Base-by-base conservation (phyloP, 2,888 invertebrate genomes). In the Pollenia labialis region DNA sequence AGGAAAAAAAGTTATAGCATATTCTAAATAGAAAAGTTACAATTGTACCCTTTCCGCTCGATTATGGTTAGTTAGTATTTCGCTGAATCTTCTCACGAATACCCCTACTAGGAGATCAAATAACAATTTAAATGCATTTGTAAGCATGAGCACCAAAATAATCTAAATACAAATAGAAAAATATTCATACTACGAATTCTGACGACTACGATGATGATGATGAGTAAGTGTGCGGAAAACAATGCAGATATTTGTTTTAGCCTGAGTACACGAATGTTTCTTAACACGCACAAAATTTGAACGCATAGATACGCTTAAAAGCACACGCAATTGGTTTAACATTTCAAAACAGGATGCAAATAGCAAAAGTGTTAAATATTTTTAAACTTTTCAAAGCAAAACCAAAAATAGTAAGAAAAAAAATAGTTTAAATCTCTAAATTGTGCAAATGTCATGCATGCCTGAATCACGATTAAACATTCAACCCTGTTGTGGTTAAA, bases 121-220 rank as follows among this genome's bases (percentile, higher is more conserved):
- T 71, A 42, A 54, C 54, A 54, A 42, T 42, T 54, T 54, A 71
- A 54, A 54, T 71, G 46, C 58, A 48, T 60, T 74, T 48, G 48
- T 48, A 32, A 60, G 48, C 72, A 74, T 74, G 46, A 74, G 32
- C 48, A 48, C 58, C 3, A 60, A 32, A 48, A 60, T 58, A 74
- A 60, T 74, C 72, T 32, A 60, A 60, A 60, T 60, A 74, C 58
- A 74, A 74, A 74, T 60, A 74, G 9, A 2, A 23, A 11, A 60
- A 46, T 60, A 60, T 74, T 23, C 58, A 46, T 58, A 8, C 58
- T 32, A 74, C 58, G 12, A 32, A 60, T 48, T 48, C 66, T 50
- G 50, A 68, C 14, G 48, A 58, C 58, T 4, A 32, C 3, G 23
- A 23, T 32, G 32, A 32, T 32, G 7, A 40, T 62, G 62, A 62